These are phyloP conservation scores for Diaphora mendica DNA, from an alignment of 2,888 invertebrate species.

Conservation along the genomic window DNA sequence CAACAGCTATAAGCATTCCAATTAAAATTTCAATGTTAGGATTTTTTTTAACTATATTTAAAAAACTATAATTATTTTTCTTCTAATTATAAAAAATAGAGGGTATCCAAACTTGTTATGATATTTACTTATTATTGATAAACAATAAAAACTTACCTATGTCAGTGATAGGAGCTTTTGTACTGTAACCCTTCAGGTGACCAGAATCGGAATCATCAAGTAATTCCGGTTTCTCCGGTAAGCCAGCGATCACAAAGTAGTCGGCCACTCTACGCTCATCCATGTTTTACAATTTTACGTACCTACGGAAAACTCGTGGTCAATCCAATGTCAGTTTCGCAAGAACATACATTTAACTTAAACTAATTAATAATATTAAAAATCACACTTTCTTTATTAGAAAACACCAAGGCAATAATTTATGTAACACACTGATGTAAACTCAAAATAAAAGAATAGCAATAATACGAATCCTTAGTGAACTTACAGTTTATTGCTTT, in stretches of 20 bases:
- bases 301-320: slow-evolving; percentile 56
- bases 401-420: slow-evolving; percentile 43
- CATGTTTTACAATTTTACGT: slow-evolving; percentile 83
- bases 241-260: slow-evolving; percentile 99
- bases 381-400: slow-evolving; percentile 27
- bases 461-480: slow-evolving; percentile 72
- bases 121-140: slow-evolving; percentile 6
- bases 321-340: slow-evolving; percentile 48
- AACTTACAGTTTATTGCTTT: slow-evolving; percentile 69
- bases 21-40: not conserved
- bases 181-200: slow-evolving; percentile 92
- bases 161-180: slow-evolving; percentile 98
- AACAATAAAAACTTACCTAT: slow-evolving; percentile 87
- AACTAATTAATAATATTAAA: slow-evolving; percentile 30
- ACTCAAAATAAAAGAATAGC: slow-evolving; percentile 50
- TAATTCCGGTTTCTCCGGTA: slow-evolving; percentile 93
- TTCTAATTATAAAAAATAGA: not conserved
- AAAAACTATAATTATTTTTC: not conserved
- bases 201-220: slow-evolving; percentile 93
- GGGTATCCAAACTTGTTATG: not conserved
- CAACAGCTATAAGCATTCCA: not conserved
- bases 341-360: slow-evolving; percentile 56
- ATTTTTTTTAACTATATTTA: not conserved
- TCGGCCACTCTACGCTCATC: slow-evolving; percentile 97
- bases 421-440: slow-evolving; percentile 45